A percentile compares a stretch with the other conserved stretches of the same genome.
Evolutionary conservation across 2,888 invertebrate species (phyloP).

Genomic region (Camptogramma bilineatum): DNA sequence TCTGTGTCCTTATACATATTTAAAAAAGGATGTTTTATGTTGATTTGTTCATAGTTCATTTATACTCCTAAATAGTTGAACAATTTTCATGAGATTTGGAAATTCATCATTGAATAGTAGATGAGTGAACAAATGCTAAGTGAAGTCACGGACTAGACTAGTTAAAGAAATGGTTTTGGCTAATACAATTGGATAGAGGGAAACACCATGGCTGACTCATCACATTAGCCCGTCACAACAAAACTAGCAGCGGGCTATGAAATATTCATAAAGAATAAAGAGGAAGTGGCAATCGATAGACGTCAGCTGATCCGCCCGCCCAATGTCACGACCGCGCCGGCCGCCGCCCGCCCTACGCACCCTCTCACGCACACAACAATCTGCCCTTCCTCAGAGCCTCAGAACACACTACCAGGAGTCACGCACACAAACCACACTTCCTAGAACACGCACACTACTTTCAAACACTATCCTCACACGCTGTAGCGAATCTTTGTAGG

Average conservation of each 20-base stretch:
- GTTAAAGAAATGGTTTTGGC: background rate
- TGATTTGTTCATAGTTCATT: no score
- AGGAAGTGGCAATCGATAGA: conserved; percentile 80
- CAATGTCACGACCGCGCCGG: conserved; percentile 79
- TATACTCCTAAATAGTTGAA: no score
- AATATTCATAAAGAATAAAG: conserved; percentile 78
- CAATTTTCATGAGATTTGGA: no score
- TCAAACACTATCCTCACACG: conserved; percentile 25
- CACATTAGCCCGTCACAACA: conserved; percentile 57
- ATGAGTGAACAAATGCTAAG: no score
- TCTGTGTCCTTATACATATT: no score
- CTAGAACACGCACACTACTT: conserved; percentile 37
- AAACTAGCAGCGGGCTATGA: conserved; percentile 61
- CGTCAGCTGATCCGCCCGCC: conserved; percentile 81
- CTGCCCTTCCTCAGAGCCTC: conserved; percentile 2
- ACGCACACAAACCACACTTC: conserved; percentile 23
- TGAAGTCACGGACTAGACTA: background rate
- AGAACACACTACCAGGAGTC: conserved; percentile 3
- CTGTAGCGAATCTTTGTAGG: conserved; percentile 22
- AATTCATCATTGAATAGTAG: no score
- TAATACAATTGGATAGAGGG: background rate
- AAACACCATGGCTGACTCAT: conserved; percentile 19
- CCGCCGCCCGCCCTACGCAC: conserved; percentile 49
- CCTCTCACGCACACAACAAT: conserved; percentile 39
- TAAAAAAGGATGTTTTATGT: no score